Evolutionary conservation across 2,888 invertebrate genomes (phyloP).

Genomic region (Seira ritae): DNA sequence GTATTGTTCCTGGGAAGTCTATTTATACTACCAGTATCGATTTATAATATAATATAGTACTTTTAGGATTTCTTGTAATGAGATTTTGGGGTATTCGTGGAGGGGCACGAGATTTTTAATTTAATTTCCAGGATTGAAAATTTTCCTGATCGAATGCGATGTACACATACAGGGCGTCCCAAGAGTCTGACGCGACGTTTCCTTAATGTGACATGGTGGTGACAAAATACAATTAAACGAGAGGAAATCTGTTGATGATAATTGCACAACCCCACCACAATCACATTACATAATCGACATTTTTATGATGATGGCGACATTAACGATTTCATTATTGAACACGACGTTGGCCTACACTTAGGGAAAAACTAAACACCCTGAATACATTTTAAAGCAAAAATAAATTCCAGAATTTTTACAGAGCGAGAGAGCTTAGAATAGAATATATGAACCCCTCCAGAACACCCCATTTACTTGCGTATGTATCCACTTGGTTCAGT

Average conservation of each 20-base stretch:
- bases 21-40: constrained; percentile 2
- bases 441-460: constrained; percentile 9
- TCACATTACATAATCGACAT: no score
- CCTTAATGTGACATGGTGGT: background rate
- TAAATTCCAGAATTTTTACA: background rate
- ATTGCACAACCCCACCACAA: no score
- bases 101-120: background rate
- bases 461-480: constrained; percentile 1
- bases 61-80: constrained; percentile 9
- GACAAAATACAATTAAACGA: no score
- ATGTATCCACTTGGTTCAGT: constrained; percentile 6
- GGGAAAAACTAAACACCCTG: constrained; percentile 1
- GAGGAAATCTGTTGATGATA: no score
- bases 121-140: no score
- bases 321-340: background rate
- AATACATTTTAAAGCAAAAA: background rate
- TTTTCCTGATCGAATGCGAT: no score
- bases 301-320: background rate
- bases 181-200: background rate
- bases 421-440: no score
- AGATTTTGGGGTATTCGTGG: constrained; percentile 2
- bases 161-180: background rate
- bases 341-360: background rate
- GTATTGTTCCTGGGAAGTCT: constrained; percentile 11
- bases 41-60: constrained; percentile 1